Evolutionary conservation across 53 echinoderm and acorn worm genomes (phyloP).

Genomic region (Glandiceps talaboti): DNA sequence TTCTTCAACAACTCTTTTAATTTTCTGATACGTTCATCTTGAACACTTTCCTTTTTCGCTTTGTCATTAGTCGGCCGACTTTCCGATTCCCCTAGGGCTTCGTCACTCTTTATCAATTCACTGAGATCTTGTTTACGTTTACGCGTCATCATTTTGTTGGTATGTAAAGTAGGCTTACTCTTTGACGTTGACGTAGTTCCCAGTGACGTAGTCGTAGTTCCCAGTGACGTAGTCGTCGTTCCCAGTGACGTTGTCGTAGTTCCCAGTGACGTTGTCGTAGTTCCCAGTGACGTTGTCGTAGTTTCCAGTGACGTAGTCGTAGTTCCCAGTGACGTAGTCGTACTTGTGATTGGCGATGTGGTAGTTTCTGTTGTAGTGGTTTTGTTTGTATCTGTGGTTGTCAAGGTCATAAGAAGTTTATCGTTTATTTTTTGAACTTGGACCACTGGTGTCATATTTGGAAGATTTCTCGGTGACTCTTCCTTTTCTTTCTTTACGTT

Average conservation of each 20-base stretch:
- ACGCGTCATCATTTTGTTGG: neutral
- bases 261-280: neutral
- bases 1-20: neutral
- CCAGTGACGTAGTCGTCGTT: neutral
- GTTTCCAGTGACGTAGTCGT: neutral
- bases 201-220: neutral
- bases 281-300: neutral
- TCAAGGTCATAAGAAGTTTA: neutral
- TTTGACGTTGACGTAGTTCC: neutral
- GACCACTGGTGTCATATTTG: no score
- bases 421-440: no score
- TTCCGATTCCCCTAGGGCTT: neutral
- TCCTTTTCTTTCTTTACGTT: neutral
- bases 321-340: neutral
- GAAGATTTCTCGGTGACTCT: no score
- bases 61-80: neutral
- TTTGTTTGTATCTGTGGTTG: neutral
- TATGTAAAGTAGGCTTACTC: neutral
- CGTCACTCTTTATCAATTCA: neutral
- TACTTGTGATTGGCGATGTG: no score
- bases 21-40: neutral
- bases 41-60: neutral
- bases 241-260: neutral
- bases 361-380: no score
- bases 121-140: neutral